Evolutionary conservation across 2,888 invertebrate genomes (phyloP), one percentile per base, ranked within the genome.

Genomic region (Pelosia muscerda): DNA sequence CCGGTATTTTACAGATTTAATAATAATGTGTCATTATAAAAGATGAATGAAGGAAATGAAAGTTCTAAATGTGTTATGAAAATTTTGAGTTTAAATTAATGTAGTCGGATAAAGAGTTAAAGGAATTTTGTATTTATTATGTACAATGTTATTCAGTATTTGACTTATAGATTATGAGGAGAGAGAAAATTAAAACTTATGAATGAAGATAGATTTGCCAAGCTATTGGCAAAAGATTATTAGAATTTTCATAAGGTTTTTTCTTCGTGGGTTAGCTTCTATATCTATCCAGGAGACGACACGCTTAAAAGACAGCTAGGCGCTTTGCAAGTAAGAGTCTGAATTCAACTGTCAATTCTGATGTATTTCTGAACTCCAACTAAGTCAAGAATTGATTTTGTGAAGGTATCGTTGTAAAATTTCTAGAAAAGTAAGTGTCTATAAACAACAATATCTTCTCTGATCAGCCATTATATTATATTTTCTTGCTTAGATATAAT

Each of bases 1-100:
- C 56, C 72, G 71, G 74, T 77, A 77, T 77, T 69, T 63, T 57
- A 60, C 55, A 59, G 65, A 59, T 66, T 68, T 22, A 53, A 67
- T 56, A 68, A 61, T 68, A 79, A 76, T 49, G 63, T 60, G 38
- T 71, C 49, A 54, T 66, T 72, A 28, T 49, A 25, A 53, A 31
- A 22, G 54, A 25, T 23, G 10, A 55, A 69, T 72, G 68, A 76
- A 66, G n/a, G 58, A 61, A 66, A 72, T 53, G 54, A 42, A 25
- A 26, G 11, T 61, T 69, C 56, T 54, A 61, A 65, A 69, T 74
- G 49, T 49, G 42, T 42, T 19, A 42, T 42, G 42, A 19, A 42
- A 42, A 42, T 42, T 19, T 42, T 2, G 42, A 42, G 19, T 8
- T 19, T 42, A 19, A 38, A 19, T 42, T 19, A 42, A 42, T 42